Conservation (phyloP, 2,888 invertebrate genomes). For the Parapristionchus giblindavisi region DNA sequence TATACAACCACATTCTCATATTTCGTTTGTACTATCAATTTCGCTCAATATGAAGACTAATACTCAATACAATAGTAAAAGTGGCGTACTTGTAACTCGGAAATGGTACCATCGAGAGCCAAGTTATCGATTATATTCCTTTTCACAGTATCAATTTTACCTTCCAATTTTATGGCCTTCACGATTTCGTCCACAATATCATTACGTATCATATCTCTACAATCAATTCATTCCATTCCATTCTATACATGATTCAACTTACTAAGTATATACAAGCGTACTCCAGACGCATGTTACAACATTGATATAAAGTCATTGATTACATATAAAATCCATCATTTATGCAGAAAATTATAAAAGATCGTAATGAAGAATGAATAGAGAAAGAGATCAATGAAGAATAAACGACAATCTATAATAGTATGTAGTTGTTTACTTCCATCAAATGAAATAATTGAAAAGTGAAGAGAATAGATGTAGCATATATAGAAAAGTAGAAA, state of each 20-base stretch:
- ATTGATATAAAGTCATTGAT: background rate
- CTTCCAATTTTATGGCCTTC: conserved; percentile 15
- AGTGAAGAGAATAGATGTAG: too few species aligned
- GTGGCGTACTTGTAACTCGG: conserved; percentile 10
- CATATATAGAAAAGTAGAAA: too few species aligned
- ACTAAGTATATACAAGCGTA: background rate
- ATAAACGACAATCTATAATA: too few species aligned
- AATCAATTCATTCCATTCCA: background rate
- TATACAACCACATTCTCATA: background rate
- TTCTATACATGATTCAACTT: background rate
- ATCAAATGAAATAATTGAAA: too few species aligned
- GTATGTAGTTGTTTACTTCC: too few species aligned
- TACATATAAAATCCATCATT: too few species aligned
- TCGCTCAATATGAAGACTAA: too few species aligned
- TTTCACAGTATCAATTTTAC: conserved; percentile 27
- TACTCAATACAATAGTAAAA: background rate
- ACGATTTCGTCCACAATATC: background rate
- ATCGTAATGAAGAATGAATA: too few species aligned
- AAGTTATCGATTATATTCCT: conserved; percentile 16
- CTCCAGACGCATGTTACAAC: background rate
- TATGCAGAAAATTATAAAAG: too few species aligned
- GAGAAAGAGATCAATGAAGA: too few species aligned
- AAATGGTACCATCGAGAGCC: conserved; percentile 1
- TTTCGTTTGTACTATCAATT: background rate
- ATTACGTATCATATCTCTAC: background rate